Evolutionary conservation across 2,797 vertebrate species (phyloP).

Genomic region (Furcifer pardalis): DNA sequence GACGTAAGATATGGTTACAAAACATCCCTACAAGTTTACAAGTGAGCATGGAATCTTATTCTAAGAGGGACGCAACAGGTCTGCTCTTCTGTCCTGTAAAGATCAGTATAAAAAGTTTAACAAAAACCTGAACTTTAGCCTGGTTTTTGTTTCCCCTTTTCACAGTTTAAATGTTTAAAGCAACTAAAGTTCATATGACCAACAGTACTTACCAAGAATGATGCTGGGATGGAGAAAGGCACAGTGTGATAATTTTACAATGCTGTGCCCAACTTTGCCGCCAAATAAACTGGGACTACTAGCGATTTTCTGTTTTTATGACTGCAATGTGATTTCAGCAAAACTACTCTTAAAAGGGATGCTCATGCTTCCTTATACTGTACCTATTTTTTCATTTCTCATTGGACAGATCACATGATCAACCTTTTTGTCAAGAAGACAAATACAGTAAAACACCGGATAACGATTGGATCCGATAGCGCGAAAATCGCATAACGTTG

Average conservation of each 20-base stretch:
- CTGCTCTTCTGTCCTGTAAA: background rate
- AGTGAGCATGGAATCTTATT: background rate
- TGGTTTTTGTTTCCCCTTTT: background rate
- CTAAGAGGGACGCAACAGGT: background rate
- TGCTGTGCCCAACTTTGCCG: background rate
- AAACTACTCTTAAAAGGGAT: constrained; percentile 24
- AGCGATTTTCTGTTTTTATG: fast-evolving
- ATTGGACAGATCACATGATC: constrained; percentile 57
- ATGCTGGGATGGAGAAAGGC: background rate
- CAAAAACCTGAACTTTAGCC: background rate
- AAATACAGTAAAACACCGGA: no score
- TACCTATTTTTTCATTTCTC: constrained; percentile 36
- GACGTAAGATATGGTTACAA: no score
- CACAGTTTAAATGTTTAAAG: background rate
- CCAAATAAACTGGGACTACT: background rate
- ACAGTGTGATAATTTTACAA: background rate
- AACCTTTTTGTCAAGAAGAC: constrained; percentile 64
- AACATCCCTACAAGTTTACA: no score
- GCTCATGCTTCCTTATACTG: constrained; percentile 15
- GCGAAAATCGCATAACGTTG: no score
- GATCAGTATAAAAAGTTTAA: background rate
- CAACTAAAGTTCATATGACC: background rate
- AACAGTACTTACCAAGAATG: background rate
- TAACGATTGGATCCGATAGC: no score
- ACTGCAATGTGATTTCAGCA: background rate